Conservation (phyloP, 2,797 vertebrate species). For the Anguilla anguilla region DNA sequence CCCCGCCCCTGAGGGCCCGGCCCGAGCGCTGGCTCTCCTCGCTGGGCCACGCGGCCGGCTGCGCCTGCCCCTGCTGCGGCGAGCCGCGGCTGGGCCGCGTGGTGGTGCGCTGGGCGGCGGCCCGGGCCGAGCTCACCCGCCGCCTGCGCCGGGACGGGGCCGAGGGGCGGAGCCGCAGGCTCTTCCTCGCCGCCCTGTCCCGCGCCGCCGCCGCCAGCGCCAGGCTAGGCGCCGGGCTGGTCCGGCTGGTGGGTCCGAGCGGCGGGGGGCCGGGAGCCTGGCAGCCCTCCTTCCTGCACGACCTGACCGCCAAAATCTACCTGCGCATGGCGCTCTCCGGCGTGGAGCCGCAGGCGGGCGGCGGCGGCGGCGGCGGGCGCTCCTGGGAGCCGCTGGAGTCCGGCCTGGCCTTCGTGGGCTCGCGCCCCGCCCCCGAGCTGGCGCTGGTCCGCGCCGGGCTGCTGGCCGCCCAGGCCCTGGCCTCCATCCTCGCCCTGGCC, state of each 20-base stretch:
- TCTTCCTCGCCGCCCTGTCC: constrained; percentile 66
- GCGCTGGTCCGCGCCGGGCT: constrained; percentile 74
- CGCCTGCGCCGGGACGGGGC: constrained; percentile 58
- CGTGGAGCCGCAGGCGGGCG: constrained; percentile 58
- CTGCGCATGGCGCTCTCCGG: constrained; percentile 70
- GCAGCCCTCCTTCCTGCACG: constrained; percentile 67
- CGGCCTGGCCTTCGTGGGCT: constrained; percentile 73
- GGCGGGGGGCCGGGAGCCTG: neutral
- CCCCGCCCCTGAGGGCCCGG: constrained; percentile 73
- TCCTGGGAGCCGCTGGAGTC: constrained; percentile 75
- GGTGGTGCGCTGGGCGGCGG: constrained; percentile 80
- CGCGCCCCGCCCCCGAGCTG: constrained; percentile 59
- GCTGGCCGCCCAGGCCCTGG: constrained; percentile 72
- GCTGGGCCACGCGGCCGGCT: constrained; percentile 71
- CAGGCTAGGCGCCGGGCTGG: constrained; percentile 58
- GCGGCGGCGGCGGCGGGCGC: constrained; percentile 41
- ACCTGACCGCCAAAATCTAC: constrained; percentile 73
- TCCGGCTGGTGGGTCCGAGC: constrained; percentile 41
- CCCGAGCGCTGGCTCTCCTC: constrained; percentile 68
- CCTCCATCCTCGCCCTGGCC: constrained; percentile 65
- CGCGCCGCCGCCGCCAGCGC: constrained; percentile 65
- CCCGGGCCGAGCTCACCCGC: constrained; percentile 67
- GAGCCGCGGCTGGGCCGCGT: constrained; percentile 73
- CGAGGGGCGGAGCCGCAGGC: constrained; percentile 55
- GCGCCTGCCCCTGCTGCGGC: constrained; percentile 80